phyloP scores from a whole-genome alignment of 2,888 invertebrate species.

The Nebria brevicollis region DNA sequence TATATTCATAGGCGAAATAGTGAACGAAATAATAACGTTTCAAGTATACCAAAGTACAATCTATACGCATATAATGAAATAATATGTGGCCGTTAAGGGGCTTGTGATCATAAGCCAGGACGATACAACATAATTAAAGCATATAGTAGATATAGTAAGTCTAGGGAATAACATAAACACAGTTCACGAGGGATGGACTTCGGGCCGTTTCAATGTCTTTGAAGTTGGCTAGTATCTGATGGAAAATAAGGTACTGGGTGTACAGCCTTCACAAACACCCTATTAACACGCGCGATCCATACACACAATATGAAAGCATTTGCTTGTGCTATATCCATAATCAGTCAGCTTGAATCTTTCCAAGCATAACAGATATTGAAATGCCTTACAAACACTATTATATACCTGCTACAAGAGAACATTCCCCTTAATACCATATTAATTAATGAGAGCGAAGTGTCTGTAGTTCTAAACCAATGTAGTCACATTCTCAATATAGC shows the following conservation, averaged over 20 bases:
- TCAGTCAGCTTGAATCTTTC: conserved; percentile 32
- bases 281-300: conserved; percentile 42
- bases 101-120: conserved; percentile 32
- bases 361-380: conserved; percentile 14
- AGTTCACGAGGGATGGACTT: conserved; percentile 4
- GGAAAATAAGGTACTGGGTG: conserved; percentile 30
- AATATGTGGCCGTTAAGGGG: neutral
- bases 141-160: conserved; percentile 16
- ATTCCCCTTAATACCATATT: too few species aligned
- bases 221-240: conserved; percentile 41
- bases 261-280: conserved; percentile 30
- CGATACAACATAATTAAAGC: conserved; percentile 34
- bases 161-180: neutral
- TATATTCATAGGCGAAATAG: too few species aligned
- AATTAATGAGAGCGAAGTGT: neutral
- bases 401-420: neutral
- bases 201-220: conserved; percentile 31
- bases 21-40: conserved; percentile 9
- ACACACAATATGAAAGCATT: conserved; percentile 23
- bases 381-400: neutral
- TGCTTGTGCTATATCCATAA: conserved; percentile 22
- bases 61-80: neutral
- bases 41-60: neutral
- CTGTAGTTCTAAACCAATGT: neutral
- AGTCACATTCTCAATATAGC: neutral